A percentile compares a stretch with the other conserved stretches of the same genome.
These are phyloP conservation scores for Dasypogon diadema DNA, from an alignment of 2,888 invertebrate genomes.

Conservation along the genomic window DNA sequence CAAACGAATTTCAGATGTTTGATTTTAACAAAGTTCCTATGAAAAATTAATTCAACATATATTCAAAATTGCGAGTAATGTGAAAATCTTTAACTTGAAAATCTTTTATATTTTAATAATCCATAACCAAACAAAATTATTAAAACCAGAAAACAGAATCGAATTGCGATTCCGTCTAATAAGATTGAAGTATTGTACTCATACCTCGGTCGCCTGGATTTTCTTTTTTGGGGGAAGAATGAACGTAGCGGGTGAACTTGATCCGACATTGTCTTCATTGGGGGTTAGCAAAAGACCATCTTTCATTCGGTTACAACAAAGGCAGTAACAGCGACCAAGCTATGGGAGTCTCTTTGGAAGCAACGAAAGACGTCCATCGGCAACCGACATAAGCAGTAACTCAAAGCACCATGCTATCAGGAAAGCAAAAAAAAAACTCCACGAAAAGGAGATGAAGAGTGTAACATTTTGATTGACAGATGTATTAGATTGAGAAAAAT, in stretches of 20 bases:
- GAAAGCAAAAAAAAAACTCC: conserved; percentile 17
- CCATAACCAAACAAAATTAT: too few relatives aligned
- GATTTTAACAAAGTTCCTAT: too few relatives aligned
- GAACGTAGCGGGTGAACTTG: conserved; percentile 23
- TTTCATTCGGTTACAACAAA: conserved; percentile 52
- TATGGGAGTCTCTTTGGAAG: conserved; percentile 42
- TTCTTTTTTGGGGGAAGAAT: neutral
- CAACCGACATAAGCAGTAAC: conserved; percentile 40
- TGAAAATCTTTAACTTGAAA: neutral
- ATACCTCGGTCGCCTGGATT: too few relatives aligned
- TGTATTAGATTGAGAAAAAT: conserved; percentile 57
- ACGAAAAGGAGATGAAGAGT: conserved; percentile 56
- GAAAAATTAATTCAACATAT: too few relatives aligned
- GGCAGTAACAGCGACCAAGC: conserved; percentile 47
- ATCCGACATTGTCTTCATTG: conserved; percentile 49
- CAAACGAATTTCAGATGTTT: too few relatives aligned
- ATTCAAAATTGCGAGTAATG: neutral
- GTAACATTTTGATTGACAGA: conserved; percentile 57
- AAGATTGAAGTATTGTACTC: too few relatives aligned
- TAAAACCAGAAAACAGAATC: too few relatives aligned
- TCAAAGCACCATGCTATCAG: conserved; percentile 14
- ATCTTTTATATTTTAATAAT: neutral
- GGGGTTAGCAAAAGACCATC: conserved; percentile 50
- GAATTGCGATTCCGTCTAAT: too few relatives aligned
- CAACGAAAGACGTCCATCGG: conserved; percentile 47